Conservation (phyloP, 64 coral and sea anemone species). For the Orbicella faveolata region DNA sequence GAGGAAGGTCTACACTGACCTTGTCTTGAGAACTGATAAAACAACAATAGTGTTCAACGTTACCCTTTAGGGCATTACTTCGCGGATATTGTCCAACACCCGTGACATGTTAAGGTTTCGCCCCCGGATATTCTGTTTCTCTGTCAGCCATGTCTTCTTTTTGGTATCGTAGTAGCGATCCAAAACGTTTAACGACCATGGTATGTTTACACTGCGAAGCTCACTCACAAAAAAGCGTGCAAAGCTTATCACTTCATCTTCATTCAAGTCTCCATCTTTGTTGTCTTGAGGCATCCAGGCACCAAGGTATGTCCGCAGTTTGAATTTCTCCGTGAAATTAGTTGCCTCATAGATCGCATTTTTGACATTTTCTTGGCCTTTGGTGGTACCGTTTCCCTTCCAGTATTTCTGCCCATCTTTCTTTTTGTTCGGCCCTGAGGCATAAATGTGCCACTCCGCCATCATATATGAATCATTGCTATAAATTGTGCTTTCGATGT, state of each 20-base stretch:
- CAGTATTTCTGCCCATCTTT: slow-evolving; percentile 55
- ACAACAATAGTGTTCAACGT: neutral
- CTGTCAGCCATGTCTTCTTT: slow-evolving; percentile 36
- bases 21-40: too few species aligned
- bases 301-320: slow-evolving; percentile 55
- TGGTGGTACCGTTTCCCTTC: slow-evolving; percentile 40
- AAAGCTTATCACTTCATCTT: slow-evolving; percentile 54
- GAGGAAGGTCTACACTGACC: too few species aligned
- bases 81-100: slow-evolving; percentile 41
- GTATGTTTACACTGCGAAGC: slow-evolving; percentile 37
- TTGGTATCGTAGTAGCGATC: slow-evolving; percentile 77
- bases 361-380: slow-evolving; percentile 52
- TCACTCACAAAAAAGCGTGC: slow-evolving; percentile 46
- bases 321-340: slow-evolving; percentile 1
- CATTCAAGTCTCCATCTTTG: slow-evolving; percentile 17
- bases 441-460: slow-evolving; percentile 79
- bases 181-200: slow-evolving; percentile 79
- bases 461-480: slow-evolving; percentile 58
- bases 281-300: slow-evolving; percentile 89
- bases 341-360: slow-evolving; percentile 28
- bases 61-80: slow-evolving; percentile 7
- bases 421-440: slow-evolving; percentile 74
- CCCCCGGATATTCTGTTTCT: slow-evolving; percentile 4
- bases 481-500: slow-evolving; percentile 59
- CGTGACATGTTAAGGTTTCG: slow-evolving; percentile 11